Conservation (phyloP, 2,113 vertebrate genomes). For the Thamnaconus septentrionalis region DNA sequence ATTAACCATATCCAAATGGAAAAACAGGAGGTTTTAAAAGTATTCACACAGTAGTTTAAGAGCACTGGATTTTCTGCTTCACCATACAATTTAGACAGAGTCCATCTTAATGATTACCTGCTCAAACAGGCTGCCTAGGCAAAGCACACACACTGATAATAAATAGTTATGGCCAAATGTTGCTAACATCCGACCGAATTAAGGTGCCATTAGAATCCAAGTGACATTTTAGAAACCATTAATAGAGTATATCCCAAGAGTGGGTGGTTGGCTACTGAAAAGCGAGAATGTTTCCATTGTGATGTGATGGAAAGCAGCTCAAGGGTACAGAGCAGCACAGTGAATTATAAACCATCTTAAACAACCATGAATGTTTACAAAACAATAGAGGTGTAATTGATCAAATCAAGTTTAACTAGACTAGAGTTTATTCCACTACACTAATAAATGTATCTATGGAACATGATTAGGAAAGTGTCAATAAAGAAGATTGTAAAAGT, state of each 20-base stretch:
- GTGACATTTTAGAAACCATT: constrained; percentile 39
- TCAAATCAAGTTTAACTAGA: neutral
- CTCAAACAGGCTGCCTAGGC: constrained; percentile 63
- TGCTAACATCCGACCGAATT: constrained; percentile 61
- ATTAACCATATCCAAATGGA: constrained; percentile 73
- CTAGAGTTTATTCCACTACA: neutral
- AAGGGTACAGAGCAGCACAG: no score
- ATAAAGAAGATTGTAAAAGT: no score
- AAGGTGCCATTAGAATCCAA: constrained; percentile 45
- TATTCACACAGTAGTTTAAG: constrained; percentile 67
- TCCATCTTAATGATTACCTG: constrained; percentile 69
- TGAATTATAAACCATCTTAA: no score
- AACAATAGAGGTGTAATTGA: neutral
- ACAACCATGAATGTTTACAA: no score
- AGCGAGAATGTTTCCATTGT: constrained; percentile 19
- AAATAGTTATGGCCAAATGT: constrained; percentile 64
- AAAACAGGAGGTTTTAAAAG: constrained; percentile 71
- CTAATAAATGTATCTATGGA: neutral
- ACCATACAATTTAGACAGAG: constrained; percentile 71
- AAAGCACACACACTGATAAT: constrained; percentile 63
- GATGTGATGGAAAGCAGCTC: no score
- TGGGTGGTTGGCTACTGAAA: constrained; percentile 1
- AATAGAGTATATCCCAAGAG: constrained; percentile 16
- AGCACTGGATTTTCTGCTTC: constrained; percentile 74
- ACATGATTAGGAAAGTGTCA: no score